Percentiles rank a stretch among this genome's conserved stretches.
Evolutionary conservation across 2,113 vertebrate species (phyloP).

Genomic region (Lepisosteus oculatus): DNA sequence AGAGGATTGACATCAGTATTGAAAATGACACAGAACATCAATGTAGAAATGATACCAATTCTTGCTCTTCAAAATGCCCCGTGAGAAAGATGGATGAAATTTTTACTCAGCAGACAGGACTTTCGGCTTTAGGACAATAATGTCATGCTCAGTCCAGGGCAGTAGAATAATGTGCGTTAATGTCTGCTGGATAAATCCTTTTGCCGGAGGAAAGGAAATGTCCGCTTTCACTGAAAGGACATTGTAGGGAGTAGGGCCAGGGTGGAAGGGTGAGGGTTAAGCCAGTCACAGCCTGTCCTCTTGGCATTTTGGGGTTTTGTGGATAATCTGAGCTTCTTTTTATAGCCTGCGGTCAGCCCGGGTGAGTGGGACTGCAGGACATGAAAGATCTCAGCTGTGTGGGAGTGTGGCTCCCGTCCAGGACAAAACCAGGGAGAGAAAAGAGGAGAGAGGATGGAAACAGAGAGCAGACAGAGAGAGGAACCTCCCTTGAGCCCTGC

Average conservation of each 20-base stretch:
- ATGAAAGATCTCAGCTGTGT: neutral
- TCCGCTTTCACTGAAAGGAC: no score
- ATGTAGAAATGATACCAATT: no score
- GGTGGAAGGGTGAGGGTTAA: slow-evolving; percentile 2
- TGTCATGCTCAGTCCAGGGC: no score
- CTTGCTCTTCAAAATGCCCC: no score
- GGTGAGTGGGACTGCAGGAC: slow-evolving; percentile 8
- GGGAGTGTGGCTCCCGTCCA: neutral
- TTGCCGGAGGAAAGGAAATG: no score
- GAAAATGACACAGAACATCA: no score
- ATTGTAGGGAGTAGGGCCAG: neutral
- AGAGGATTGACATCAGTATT: no score
- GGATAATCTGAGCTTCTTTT: neutral
- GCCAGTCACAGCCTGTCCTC: neutral
- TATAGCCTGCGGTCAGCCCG: slow-evolving; percentile 14
- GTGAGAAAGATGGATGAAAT: no score
- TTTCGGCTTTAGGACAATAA: no score
- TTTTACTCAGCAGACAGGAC: no score
- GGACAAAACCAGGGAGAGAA: neutral
- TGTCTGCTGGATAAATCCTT: no score
- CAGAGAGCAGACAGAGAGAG: neutral
- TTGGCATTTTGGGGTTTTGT: slow-evolving; percentile 11
- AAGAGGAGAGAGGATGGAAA: neutral
- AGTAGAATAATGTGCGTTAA: no score
- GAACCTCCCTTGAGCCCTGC: neutral